These are phyloP conservation scores for Bombus affinis DNA, from an alignment of 1,140 invertebrate species.

Conservation along the genomic window DNA sequence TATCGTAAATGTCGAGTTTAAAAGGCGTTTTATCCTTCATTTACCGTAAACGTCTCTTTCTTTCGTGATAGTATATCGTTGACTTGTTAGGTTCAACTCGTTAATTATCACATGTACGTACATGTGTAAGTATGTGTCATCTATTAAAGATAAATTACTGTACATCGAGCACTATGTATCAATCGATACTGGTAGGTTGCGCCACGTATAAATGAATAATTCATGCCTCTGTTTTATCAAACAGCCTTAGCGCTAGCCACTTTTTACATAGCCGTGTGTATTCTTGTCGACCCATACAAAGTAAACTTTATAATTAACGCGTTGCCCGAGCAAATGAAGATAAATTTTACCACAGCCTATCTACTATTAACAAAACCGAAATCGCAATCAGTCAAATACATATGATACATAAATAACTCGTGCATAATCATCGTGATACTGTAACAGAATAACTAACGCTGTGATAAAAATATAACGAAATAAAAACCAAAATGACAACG, in stretches of 20 bases:
- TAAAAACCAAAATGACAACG: no score
- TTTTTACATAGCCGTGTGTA: not conserved
- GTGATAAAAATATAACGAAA: no score
- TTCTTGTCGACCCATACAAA: not conserved
- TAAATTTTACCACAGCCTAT: not conserved
- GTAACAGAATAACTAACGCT: no score
- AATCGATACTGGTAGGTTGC: not conserved
- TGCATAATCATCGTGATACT: not conserved
- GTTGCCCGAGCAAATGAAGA: constrained; percentile 1
- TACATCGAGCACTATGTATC: not conserved
- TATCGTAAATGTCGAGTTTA: no score
- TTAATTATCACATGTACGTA: not conserved
- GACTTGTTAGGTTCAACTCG: not conserved
- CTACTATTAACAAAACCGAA: no score
- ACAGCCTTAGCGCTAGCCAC: not conserved
- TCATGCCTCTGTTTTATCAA: constrained; percentile 7
- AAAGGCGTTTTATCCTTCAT: no score
- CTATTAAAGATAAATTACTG: constrained; percentile 11
- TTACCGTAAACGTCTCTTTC: not conserved
- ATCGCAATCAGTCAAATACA: not conserved
- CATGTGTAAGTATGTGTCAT: not conserved
- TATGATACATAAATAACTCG: not conserved
- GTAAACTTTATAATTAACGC: constrained; percentile 5
- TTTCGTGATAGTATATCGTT: not conserved
- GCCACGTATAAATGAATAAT: not conserved